Conservation (phyloP, 2,888 invertebrate species). For the Agrotis clavis region DNA sequence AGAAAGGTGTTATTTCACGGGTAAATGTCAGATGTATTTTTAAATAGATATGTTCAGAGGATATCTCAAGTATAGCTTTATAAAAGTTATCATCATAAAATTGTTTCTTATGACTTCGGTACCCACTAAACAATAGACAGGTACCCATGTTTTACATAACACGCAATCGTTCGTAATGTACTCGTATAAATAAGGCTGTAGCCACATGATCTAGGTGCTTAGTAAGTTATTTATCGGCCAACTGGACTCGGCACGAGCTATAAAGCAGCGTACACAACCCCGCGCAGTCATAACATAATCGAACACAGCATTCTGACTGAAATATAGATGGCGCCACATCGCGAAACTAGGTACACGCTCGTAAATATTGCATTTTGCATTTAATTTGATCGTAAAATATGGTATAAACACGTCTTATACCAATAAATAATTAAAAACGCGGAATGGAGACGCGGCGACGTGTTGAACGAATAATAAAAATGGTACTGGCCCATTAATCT, state of each 20-base stretch:
- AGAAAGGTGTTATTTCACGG: conserved; percentile 5
- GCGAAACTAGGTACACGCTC: conserved; percentile 76
- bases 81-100: neutral
- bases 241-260: conserved; percentile 67
- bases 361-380: conserved; percentile 82
- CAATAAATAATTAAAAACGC: conserved; percentile 75
- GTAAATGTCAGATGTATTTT: neutral
- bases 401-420: conserved; percentile 76
- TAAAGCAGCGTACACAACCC: conserved; percentile 71
- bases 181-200: conserved; percentile 68
- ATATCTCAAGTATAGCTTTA: neutral
- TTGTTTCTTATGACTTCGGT: neutral
- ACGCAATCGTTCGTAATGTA: conserved; percentile 55
- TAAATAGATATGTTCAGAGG: neutral
- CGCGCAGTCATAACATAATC: conserved; percentile 67
- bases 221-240: conserved; percentile 71
- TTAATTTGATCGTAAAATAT: conserved; percentile 79
- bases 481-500: conserved; percentile 54
- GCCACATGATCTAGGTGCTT: conserved; percentile 71
- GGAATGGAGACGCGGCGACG: conserved; percentile 68
- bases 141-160: conserved; percentile 34
- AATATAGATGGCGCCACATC: conserved; percentile 79
- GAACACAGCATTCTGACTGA: conserved; percentile 64
- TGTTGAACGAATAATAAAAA: conserved; percentile 69
- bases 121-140: conserved; percentile 23